phyloP scores from a whole-genome alignment of 2,888 invertebrate species.

The Eupeodes latifasciatus region DNA sequence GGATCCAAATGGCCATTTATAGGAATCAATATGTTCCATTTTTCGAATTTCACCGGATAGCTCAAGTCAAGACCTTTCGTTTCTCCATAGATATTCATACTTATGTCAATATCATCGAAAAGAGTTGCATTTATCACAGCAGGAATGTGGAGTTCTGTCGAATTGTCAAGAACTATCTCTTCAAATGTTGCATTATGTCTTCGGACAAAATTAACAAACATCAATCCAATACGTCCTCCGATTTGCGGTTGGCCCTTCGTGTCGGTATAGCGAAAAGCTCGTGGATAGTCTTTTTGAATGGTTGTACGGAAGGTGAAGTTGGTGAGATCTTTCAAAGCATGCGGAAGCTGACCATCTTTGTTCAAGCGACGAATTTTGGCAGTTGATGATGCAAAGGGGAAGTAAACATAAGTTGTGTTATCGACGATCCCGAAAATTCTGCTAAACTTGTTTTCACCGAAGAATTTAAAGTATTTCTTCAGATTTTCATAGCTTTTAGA shows the following conservation, averaged over 20 bases:
- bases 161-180: background rate
- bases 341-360: background rate
- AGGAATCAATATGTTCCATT: conserved; percentile 48
- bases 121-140: conserved; percentile 26
- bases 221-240: conserved; percentile 33
- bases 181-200: conserved; percentile 48
- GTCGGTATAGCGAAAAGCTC: conserved; percentile 40
- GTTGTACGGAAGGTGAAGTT: conserved; percentile 43
- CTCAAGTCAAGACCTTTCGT: background rate
- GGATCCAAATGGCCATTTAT: conserved; percentile 36
- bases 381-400: no score
- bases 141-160: background rate
- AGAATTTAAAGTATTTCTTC: no score
- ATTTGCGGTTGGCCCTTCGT: background rate
- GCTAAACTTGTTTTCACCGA: no score
- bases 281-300: conserved; percentile 22
- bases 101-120: conserved; percentile 41
- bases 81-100: conserved; percentile 40
- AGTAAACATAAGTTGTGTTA: no score
- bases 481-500: no score
- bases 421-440: no score
- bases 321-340: conserved; percentile 40
- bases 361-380: no score
- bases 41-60: conserved; percentile 22
- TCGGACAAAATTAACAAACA: conserved; percentile 30